Evolutionary conservation across 2,797 vertebrate species (phyloP).

Genomic region (Enteromius argenteus): DNA sequence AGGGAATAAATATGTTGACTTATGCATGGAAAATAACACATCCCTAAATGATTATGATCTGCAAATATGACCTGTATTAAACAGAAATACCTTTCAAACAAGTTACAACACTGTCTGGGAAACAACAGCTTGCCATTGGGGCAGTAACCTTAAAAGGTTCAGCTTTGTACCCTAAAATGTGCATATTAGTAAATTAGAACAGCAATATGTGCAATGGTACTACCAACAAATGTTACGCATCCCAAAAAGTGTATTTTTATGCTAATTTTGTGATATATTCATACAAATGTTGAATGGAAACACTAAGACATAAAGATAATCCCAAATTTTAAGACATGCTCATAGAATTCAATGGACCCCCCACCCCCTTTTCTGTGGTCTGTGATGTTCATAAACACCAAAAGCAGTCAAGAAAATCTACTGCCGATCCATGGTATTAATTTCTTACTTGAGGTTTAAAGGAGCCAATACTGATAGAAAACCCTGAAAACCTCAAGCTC

Average conservation of each 20-base stretch:
- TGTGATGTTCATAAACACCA: not conserved
- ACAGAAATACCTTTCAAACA: not conserved
- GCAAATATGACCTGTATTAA: conserved; percentile 17
- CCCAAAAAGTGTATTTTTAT: not conserved
- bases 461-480: conserved; percentile 2
- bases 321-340: not conserved
- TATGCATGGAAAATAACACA: conserved; percentile 16
- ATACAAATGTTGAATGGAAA: not conserved
- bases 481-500: not conserved
- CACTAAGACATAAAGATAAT: not conserved
- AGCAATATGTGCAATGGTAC: not conserved
- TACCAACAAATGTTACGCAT: too few species aligned
- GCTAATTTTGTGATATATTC: not conserved
- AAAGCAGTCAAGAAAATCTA: conserved; percentile 3
- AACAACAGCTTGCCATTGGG: not conserved
- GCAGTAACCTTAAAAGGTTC: not conserved
- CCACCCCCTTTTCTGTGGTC: not conserved
- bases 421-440: not conserved
- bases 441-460: conserved; percentile 6
- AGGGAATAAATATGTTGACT: conserved; percentile 21
- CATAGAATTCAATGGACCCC: not conserved
- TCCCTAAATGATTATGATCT: conserved; percentile 25
- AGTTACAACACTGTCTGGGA: not conserved
- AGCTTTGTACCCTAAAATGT: not conserved
- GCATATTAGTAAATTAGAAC: not conserved